Evolutionary conservation across 1,140 invertebrate species (phyloP).

Genomic region (Nymphalis io): DNA sequence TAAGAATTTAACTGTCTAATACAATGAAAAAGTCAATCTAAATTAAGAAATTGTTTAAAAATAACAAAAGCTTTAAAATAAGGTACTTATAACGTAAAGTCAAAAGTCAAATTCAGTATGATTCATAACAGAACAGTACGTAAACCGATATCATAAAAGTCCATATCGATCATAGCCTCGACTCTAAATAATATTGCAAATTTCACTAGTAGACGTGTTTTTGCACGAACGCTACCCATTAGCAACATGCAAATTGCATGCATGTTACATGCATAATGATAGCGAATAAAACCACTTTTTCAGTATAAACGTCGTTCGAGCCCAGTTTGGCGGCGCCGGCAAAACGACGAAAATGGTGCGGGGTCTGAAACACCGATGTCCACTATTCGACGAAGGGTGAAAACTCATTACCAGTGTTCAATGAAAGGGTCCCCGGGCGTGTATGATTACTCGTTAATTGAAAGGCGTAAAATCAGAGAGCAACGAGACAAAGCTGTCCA

Average conservation of each 20-base stretch:
- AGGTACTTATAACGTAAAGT: too few species aligned
- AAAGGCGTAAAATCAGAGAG: constrained; percentile 75
- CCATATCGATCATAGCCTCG: background rate
- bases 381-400: constrained; percentile 74
- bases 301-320: constrained; percentile 46
- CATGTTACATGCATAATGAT: constrained; percentile 46
- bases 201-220: constrained; percentile 29
- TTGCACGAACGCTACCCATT: constrained; percentile 34
- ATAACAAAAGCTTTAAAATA: too few species aligned
- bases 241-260: constrained; percentile 47
- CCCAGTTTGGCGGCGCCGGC: constrained; percentile 58
- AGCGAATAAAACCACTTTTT: constrained; percentile 38
- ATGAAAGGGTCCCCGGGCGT: constrained; percentile 75
- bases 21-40: too few species aligned
- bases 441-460: constrained; percentile 80
- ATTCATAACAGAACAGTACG: too few species aligned
- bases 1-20: too few species aligned
- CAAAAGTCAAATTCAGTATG: background rate
- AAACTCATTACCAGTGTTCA: constrained; percentile 78
- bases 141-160: background rate
- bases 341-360: constrained; percentile 68
- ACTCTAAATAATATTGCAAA: constrained; percentile 10
- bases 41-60: too few species aligned
- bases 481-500: constrained; percentile 62
- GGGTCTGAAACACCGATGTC: constrained; percentile 64